Percentiles rank a stretch among this genome's conserved stretches.
These are phyloP conservation scores for Egretta garzetta DNA, from an alignment of 2,113 vertebrate genomes.

Conservation along the genomic window DNA sequence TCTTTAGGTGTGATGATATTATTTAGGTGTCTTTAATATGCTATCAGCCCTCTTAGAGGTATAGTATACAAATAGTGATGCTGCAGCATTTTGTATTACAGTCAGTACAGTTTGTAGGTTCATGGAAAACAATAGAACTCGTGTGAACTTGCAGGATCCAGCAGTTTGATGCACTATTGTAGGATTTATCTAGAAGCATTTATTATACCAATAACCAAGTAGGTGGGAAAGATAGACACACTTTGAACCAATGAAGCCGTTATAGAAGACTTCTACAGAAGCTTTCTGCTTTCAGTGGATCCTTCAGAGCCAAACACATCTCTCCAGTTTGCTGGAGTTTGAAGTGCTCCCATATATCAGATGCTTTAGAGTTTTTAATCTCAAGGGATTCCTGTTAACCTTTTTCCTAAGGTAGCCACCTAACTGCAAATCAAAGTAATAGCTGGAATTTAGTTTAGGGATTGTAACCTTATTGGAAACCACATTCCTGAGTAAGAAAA, in stretches of 20 bases:
- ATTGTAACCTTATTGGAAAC: neutral
- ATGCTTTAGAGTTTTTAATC: neutral
- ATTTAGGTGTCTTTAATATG: neutral
- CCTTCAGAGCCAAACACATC: neutral
- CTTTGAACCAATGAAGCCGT: neutral
- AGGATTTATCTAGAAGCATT: neutral
- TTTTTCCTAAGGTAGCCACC: neutral
- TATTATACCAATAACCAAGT: neutral
- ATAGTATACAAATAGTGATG: neutral
- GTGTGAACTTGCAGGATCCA: neutral
- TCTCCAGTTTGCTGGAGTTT: neutral
- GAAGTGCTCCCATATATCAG: neutral
- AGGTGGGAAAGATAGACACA: neutral
- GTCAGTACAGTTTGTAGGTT: neutral
- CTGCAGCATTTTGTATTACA: fast-evolving
- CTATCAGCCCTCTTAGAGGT: neutral
- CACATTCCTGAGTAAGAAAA: neutral
- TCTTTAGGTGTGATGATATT: neutral
- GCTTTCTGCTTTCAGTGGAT: neutral
- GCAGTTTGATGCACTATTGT: neutral
- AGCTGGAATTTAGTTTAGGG: neutral
- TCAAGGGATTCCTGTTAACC: neutral
- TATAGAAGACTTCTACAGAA: neutral
- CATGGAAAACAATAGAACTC: neutral
- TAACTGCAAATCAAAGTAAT: neutral